A percentile compares a stretch with the other conserved stretches of the same genome.
phyloP scores from a whole-genome alignment of 2,797 vertebrate genomes.

The Phylloscopus collybita region DNA sequence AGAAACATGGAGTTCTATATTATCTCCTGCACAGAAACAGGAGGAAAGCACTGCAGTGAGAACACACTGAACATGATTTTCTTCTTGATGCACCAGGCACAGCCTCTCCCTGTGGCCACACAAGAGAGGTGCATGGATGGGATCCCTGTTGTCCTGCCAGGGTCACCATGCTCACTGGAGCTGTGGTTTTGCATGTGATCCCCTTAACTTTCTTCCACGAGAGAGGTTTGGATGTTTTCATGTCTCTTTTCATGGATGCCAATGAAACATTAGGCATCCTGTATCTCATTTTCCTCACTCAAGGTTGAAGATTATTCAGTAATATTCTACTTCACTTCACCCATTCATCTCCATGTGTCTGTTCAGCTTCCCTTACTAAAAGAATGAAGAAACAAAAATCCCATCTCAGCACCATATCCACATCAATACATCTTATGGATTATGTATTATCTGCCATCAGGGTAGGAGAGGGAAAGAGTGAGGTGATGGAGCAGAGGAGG shows the following conservation, averaged over 20 bases:
- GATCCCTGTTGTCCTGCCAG: not conserved
- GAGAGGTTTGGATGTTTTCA: not conserved
- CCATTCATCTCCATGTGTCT: not conserved
- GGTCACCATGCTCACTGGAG: not conserved
- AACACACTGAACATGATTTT: not conserved
- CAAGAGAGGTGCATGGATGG: not conserved
- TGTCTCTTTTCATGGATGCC: not conserved
- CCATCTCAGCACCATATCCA: not conserved
- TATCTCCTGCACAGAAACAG: not conserved
- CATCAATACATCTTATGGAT: not conserved
- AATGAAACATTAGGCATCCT: conserved; percentile 27
- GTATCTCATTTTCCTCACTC: conserved; percentile 27
- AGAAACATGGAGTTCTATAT: conserved; percentile 15
- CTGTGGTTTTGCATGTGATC: not conserved
- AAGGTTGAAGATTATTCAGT: conserved; percentile 40
- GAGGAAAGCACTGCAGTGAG: not conserved
- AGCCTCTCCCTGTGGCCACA: not conserved
- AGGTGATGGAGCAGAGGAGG: not conserved
- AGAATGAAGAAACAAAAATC: conserved; percentile 36
- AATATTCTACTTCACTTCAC: conserved; percentile 47
- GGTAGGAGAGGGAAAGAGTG: not conserved
- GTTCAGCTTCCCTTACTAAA: conserved; percentile 2
- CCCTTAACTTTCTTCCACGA: not conserved
- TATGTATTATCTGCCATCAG: not conserved
- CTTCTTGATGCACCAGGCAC: not conserved